Percentiles rank a stretch among this genome's conserved stretches.
Conservation (phyloP, 2,888 invertebrate genomes). For the Trichopoda pennipes region DNA sequence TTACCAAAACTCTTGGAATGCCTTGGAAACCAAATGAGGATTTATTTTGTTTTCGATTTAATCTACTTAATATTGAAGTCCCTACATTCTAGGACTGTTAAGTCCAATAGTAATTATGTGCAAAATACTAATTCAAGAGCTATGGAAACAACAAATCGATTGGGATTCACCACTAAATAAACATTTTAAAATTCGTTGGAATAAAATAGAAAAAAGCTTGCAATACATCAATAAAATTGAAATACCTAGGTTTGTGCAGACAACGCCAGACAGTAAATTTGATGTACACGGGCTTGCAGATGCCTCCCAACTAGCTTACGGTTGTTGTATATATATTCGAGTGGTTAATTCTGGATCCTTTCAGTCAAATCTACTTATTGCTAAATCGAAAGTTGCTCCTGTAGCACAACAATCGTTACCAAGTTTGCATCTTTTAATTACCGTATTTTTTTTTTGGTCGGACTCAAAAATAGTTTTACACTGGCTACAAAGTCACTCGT, state of each 20-base stretch:
- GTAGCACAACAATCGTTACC: too few species aligned
- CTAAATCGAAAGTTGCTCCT: too few species aligned
- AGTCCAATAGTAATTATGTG: conserved; percentile 33
- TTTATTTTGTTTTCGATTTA: too few species aligned
- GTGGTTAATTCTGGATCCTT: too few species aligned
- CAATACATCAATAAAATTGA: conserved; percentile 26
- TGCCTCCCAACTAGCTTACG: conserved; percentile 28
- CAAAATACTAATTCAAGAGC: conserved; percentile 40
- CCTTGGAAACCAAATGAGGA: conserved; percentile 40
- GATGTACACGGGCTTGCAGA: conserved; percentile 41
- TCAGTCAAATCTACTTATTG: too few species aligned
- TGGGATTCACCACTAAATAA: conserved; percentile 29
- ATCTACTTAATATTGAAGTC: background rate
- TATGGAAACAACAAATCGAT: conserved; percentile 26
- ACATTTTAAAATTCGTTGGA: conserved; percentile 3
- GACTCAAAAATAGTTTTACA: too few species aligned
- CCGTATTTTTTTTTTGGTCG: too few species aligned
- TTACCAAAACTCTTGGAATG: conserved; percentile 42
- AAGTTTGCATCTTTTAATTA: too few species aligned
- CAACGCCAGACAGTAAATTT: background rate
- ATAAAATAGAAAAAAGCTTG: conserved; percentile 10
- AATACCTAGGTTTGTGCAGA: conserved; percentile 29
- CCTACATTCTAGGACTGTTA: conserved; percentile 31
- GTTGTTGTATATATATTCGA: too few species aligned
- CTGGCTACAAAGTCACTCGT: too few species aligned